Evolutionary conservation across 1,140 invertebrate genomes (phyloP).

Genomic region (Aphis craccivora): DNA sequence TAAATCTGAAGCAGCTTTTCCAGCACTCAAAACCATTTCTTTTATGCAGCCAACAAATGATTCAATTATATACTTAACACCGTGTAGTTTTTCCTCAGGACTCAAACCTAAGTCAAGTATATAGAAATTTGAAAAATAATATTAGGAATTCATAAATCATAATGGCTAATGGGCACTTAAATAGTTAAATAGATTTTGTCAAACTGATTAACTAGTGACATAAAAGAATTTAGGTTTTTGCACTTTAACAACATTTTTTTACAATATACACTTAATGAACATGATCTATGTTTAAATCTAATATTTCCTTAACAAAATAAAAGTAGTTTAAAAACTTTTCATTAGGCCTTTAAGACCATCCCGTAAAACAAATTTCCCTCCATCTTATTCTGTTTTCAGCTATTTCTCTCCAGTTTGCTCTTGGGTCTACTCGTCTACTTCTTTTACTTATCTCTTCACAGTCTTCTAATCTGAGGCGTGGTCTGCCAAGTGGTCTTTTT

Average conservation of each 20-base stretch:
- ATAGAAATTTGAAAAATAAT: neutral
- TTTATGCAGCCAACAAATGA: conserved; percentile 91
- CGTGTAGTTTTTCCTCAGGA: conserved; percentile 82
- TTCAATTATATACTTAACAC: conserved; percentile 89
- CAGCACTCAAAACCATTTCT: conserved; percentile 82
- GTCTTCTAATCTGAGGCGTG: too few relatives aligned
- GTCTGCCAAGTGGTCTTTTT: too few relatives aligned
- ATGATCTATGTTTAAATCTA: neutral
- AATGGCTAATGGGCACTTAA: neutral
- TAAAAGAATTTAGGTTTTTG: neutral
- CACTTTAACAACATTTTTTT: neutral
- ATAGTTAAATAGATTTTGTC: neutral
- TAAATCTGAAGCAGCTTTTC: conserved; percentile 81
- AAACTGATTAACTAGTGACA: neutral
- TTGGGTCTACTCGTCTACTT: too few relatives aligned
- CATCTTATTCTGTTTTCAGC: too few relatives aligned
- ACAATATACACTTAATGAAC: neutral
- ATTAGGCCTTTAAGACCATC: too few relatives aligned
- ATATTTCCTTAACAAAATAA: neutral
- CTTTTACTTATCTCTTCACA: too few relatives aligned
- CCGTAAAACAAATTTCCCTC: too few relatives aligned
- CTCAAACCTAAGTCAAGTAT: conserved; percentile 76
- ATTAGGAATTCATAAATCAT: neutral
- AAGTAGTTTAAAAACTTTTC: too few relatives aligned
- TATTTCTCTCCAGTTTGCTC: too few relatives aligned